These are phyloP conservation scores for Callitettix versicolor DNA, from an alignment of 1,140 invertebrate genomes.

Conservation along the genomic window DNA sequence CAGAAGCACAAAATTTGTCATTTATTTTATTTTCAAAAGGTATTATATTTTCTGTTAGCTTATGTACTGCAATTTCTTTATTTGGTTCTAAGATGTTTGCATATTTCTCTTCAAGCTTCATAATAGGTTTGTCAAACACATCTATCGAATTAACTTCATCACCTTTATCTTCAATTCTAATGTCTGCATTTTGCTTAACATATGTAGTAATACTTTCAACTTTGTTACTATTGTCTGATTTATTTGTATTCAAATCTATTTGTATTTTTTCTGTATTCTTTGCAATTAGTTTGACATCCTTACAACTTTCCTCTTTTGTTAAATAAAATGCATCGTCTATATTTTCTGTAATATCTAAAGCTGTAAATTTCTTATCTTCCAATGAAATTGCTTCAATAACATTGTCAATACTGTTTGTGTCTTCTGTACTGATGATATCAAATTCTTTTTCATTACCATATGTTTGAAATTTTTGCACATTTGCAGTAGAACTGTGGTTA, in stretches of 20 bases:
- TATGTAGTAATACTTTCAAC: too few species aligned
- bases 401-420: too few species aligned
- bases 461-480: too few species aligned
- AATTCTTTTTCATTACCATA: too few species aligned
- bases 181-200: too few species aligned
- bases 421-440: too few species aligned
- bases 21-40: not conserved
- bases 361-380: too few species aligned
- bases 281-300: not conserved
- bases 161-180: not conserved
- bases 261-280: not conserved
- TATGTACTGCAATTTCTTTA: not conserved
- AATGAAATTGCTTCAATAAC: too few species aligned
- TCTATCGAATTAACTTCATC: not conserved
- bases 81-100: not conserved
- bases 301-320: not conserved
- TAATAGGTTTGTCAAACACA: not conserved
- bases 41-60: not conserved
- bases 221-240: too few species aligned
- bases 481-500: too few species aligned
- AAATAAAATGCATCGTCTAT: not conserved
- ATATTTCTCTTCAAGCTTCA: not conserved
- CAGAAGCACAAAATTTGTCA: too few species aligned
- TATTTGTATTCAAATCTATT: too few species aligned
- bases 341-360: not conserved